Evolutionary conservation across 92 coral and sea anemone genomes (phyloP).

Genomic region (Paramuricea clavata): DNA sequence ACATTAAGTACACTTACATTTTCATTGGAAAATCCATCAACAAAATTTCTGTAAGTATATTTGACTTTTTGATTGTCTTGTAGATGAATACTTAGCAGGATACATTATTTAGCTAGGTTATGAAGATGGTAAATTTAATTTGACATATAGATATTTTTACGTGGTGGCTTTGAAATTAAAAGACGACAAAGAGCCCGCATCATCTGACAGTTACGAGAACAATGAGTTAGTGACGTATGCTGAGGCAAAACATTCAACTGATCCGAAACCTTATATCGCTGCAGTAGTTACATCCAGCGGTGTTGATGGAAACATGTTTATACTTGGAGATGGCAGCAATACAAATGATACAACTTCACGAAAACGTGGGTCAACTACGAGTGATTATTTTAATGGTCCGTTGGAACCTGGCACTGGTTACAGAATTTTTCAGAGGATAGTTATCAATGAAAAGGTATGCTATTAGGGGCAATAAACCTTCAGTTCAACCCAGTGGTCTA

Average conservation of each 20-base stretch:
- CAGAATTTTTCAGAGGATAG: conserved; percentile 3
- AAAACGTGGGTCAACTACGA: not conserved
- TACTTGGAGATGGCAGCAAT: conserved; percentile 19
- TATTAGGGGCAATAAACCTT: too few species aligned
- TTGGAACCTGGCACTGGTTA: conserved; percentile 28
- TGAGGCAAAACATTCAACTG: not conserved
- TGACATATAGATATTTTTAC: not conserved
- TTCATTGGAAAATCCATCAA: too few species aligned
- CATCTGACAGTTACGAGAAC: not conserved
- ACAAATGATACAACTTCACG: not conserved
- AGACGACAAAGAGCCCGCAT: not conserved
- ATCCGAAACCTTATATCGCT: not conserved
- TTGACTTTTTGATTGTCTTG: too few species aligned
- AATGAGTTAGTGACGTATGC: not conserved
- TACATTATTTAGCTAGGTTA: too few species aligned
- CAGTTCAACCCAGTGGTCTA: too few species aligned
- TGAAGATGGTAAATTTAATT: too few species aligned
- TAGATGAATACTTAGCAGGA: too few species aligned
- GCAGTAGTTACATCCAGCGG: not conserved
- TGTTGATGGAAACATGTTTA: not conserved
- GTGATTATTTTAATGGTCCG: conserved; percentile 26
- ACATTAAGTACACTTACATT: too few species aligned
- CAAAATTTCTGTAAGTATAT: too few species aligned
- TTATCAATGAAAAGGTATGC: not conserved
- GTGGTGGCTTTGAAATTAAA: not conserved